A percentile compares a stretch with the other conserved stretches of the same genome.
These are phyloP conservation scores for Bhutanitis thaidina DNA, from an alignment of 2,888 invertebrate species.

Conservation along the genomic window DNA sequence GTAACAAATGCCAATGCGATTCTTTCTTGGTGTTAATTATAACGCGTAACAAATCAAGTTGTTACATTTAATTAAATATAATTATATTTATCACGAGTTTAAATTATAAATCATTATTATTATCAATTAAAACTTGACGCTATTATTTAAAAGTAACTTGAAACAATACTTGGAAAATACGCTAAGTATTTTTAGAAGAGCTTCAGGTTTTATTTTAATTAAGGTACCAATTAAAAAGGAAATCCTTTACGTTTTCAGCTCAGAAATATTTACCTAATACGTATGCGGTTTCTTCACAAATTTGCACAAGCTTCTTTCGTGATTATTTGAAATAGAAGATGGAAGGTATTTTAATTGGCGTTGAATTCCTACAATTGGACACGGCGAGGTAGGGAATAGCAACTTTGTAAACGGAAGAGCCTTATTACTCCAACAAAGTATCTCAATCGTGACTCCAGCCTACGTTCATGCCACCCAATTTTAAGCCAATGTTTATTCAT, in stretches of 20 bases:
- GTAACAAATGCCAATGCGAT: too few species aligned
- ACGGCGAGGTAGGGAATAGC: constrained; percentile 3
- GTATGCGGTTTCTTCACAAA: constrained; percentile 4
- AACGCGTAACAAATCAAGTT: too few species aligned
- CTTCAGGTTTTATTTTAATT: background rate
- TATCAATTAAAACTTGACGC: too few species aligned
- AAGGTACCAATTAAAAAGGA: background rate
- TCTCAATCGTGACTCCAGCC: constrained; percentile 13
- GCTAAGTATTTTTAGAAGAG: too few species aligned
- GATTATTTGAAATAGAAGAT: constrained; percentile 9
- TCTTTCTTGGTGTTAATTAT: too few species aligned
- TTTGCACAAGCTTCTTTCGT: background rate
- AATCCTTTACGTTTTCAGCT: background rate
- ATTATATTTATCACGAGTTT: too few species aligned
- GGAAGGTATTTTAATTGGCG: constrained; percentile 17
- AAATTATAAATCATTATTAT: too few species aligned
- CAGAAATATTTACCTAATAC: background rate
- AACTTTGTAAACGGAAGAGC: constrained; percentile 18
- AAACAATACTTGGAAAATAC: too few species aligned
- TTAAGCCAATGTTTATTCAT: constrained; percentile 14
- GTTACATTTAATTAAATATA: too few species aligned
- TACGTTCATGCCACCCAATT: constrained; percentile 14
- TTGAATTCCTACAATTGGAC: constrained; percentile 13
- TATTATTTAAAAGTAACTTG: too few species aligned
- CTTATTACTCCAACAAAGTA: constrained; percentile 16